Evolutionary conservation across 2,888 invertebrate genomes (phyloP).

Genomic region (Seira ritae): DNA sequence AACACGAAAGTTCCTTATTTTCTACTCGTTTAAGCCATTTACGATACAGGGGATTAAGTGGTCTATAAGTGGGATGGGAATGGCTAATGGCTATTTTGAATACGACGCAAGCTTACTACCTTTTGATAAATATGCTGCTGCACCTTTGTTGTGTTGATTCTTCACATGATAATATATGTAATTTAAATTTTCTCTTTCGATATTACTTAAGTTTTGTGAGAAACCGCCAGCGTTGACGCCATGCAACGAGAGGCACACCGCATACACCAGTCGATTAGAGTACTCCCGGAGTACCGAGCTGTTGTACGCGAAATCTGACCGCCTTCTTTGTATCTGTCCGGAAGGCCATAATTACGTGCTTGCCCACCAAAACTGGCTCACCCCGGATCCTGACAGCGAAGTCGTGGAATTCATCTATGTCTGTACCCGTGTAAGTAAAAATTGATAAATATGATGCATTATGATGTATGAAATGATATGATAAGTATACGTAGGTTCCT

Average conservation of each 20-base stretch:
- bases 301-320: conserved; percentile 68
- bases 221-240: conserved; percentile 61
- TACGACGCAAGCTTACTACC: too few species aligned
- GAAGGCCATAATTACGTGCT: conserved; percentile 71
- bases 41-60: too few species aligned
- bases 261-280: conserved; percentile 71
- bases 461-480: neutral
- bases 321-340: conserved; percentile 73
- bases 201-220: conserved; percentile 68
- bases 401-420: conserved; percentile 71
- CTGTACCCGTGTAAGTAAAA: conserved; percentile 72
- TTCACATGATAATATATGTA: too few species aligned
- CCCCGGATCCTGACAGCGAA: conserved; percentile 69
- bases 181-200: too few species aligned
- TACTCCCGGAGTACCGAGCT: conserved; percentile 72
- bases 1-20: too few species aligned
- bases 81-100: too few species aligned
- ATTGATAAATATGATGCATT: neutral
- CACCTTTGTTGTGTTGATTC: too few species aligned
- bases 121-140: too few species aligned
- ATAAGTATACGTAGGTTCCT: too few species aligned
- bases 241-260: conserved; percentile 67
- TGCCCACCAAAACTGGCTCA: conserved; percentile 71
- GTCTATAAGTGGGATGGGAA: too few species aligned
- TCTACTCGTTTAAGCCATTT: too few species aligned